phyloP scores from a whole-genome alignment of 2,888 invertebrate species.

The Fissipunctia ypsillon region DNA sequence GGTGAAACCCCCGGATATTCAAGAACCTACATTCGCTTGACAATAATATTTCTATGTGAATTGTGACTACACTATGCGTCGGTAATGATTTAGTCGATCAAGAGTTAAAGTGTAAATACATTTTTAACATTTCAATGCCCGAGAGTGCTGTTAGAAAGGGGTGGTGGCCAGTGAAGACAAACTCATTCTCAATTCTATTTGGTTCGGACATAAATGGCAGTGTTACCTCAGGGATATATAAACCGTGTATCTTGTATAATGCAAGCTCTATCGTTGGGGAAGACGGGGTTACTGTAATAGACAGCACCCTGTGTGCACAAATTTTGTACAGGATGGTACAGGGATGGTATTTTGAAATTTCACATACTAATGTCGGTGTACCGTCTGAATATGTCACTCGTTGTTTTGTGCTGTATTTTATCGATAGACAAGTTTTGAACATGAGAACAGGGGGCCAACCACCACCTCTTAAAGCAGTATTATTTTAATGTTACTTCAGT shows the following conservation, averaged over 20 bases:
- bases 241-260: constrained; percentile 29
- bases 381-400: constrained; percentile 3
- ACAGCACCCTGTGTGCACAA: constrained; percentile 21
- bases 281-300: constrained; percentile 14
- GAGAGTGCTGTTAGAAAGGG: constrained; percentile 20
- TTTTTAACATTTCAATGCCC: constrained; percentile 50
- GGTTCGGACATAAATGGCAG: constrained; percentile 30
- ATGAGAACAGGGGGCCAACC: too few relatives aligned
- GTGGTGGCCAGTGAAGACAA: constrained; percentile 14
- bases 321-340: constrained; percentile 13
- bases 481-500: too few relatives aligned
- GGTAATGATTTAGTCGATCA: constrained; percentile 36
- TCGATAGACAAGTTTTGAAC: neutral
- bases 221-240: constrained; percentile 34
- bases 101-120: constrained; percentile 35
- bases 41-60: neutral
- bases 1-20: neutral
- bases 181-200: constrained; percentile 57
- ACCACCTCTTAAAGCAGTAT: too few relatives aligned
- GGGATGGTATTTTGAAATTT: constrained; percentile 28
- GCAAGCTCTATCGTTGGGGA: constrained; percentile 20
- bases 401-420: neutral
- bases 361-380: neutral
- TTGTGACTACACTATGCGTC: neutral
- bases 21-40: neutral